Percentiles rank a stretch among this genome's conserved stretches.
These are phyloP conservation scores for Dipodomys ordii DNA, from an alignment of 2,113 vertebrate genomes.

Conservation along the genomic window DNA sequence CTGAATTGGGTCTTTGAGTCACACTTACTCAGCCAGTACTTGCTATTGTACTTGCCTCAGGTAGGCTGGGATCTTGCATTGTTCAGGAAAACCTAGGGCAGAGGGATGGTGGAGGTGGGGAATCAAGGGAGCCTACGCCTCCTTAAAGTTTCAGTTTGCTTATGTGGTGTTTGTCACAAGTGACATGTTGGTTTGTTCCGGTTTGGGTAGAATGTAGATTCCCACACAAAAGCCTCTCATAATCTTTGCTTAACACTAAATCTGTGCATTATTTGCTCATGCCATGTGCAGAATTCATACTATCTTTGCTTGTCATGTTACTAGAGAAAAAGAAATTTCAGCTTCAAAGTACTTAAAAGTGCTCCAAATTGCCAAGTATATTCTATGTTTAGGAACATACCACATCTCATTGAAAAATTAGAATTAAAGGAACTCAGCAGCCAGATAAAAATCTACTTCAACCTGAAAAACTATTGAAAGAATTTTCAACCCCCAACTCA, in stretches of 20 bases:
- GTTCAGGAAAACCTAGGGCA: neutral
- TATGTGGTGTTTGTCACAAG: neutral
- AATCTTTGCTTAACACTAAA: neutral
- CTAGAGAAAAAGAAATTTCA: neutral
- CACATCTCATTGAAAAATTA: neutral
- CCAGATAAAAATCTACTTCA: conserved; percentile 70
- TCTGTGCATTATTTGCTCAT: neutral
- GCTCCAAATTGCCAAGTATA: neutral
- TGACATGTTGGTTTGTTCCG: neutral
- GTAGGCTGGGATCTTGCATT: neutral
- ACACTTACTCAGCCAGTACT: neutral
- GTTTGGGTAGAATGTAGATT: neutral
- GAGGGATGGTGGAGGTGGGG: too few species aligned
- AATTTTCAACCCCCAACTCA: conserved; percentile 72
- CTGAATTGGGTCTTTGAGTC: neutral
- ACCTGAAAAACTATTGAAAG: conserved; percentile 69
- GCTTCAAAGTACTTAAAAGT: neutral
- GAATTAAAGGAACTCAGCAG: conserved; percentile 15
- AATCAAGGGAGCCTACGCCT: too few species aligned
- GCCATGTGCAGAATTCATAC: neutral
- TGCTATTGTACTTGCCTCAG: neutral
- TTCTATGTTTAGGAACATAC: neutral
- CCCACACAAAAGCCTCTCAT: neutral
- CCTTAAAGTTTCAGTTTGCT: neutral
- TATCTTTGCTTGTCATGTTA: neutral